Evolutionary conservation across 1,140 invertebrate genomes (phyloP).

Genomic region (Araneus ventricosus): DNA sequence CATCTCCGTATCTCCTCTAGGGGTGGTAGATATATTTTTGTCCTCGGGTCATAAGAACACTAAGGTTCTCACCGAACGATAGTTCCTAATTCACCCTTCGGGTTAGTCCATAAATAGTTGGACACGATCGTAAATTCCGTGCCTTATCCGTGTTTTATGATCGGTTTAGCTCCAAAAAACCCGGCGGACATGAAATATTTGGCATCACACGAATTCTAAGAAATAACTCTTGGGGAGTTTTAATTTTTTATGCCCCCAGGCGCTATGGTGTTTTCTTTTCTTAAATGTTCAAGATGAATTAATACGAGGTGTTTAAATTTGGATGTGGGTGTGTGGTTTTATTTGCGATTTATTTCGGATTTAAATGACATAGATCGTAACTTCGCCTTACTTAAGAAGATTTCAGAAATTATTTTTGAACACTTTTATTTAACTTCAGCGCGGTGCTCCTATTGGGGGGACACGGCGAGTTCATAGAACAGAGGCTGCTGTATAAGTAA

Average conservation of each 20-base stretch:
- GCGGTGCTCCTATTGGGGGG: too few species aligned
- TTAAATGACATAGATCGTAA: too few species aligned
- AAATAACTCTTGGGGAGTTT: neutral
- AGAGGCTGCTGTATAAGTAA: too few species aligned
- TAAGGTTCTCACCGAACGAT: neutral
- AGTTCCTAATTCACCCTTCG: neutral
- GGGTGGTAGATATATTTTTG: neutral
- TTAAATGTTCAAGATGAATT: neutral
- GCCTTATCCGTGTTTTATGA: constrained; percentile 36
- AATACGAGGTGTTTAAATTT: neutral
- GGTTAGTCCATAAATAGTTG: constrained; percentile 4
- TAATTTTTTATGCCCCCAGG: neutral
- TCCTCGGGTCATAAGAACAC: neutral
- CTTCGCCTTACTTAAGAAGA: too few species aligned
- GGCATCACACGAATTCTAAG: neutral
- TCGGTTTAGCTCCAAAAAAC: neutral
- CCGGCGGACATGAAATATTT: constrained; percentile 5
- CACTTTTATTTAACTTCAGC: too few species aligned
- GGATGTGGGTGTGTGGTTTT: neutral
- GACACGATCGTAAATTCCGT: constrained; percentile 6
- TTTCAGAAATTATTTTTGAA: too few species aligned
- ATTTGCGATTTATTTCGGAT: neutral
- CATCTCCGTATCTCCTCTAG: neutral
- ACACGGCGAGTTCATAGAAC: too few species aligned
- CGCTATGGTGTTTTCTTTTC: neutral